phyloP scores from a whole-genome alignment of 1,140 invertebrate species.

The Zaprionus taronus region DNA sequence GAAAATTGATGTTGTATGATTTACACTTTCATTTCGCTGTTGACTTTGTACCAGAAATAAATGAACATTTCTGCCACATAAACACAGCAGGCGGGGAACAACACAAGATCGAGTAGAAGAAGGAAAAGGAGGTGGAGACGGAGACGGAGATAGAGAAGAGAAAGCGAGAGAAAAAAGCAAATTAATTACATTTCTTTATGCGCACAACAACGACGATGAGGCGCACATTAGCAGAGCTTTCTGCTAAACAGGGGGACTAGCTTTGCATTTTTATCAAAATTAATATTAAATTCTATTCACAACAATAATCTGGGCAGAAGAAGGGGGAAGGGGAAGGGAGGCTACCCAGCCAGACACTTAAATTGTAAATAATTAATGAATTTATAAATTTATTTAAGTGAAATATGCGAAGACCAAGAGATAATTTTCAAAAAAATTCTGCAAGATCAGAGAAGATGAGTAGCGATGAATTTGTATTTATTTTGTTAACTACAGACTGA shows the following conservation, averaged over 20 bases:
- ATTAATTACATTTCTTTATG: conserved; percentile 66
- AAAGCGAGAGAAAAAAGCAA: conserved; percentile 17
- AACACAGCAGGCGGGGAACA: conserved; percentile 2
- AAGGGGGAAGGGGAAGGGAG: not conserved
- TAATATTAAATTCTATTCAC: conserved; percentile 37
- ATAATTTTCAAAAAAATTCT: not conserved
- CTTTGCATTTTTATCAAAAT: conserved; percentile 35
- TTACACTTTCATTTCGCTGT: conserved; percentile 70
- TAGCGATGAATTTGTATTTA: not conserved
- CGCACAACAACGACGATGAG: conserved; percentile 10
- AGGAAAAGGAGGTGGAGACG: not conserved
- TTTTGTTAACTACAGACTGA: not conserved
- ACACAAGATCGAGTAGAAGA: not conserved
- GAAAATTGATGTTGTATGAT: conserved; percentile 81
- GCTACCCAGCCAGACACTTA: not conserved
- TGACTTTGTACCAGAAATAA: conserved; percentile 50
- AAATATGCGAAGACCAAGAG: not conserved
- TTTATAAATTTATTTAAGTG: not conserved
- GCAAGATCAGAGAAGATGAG: not conserved
- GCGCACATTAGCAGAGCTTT: conserved; percentile 44
- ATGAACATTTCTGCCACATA: conserved; percentile 53
- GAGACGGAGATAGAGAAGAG: not conserved
- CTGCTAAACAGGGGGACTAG: not conserved
- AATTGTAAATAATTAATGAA: conserved; percentile 11
- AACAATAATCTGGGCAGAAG: not conserved